phyloP scores from a whole-genome alignment of 2,113 vertebrate species.

The Pluvianellus socialis region DNA sequence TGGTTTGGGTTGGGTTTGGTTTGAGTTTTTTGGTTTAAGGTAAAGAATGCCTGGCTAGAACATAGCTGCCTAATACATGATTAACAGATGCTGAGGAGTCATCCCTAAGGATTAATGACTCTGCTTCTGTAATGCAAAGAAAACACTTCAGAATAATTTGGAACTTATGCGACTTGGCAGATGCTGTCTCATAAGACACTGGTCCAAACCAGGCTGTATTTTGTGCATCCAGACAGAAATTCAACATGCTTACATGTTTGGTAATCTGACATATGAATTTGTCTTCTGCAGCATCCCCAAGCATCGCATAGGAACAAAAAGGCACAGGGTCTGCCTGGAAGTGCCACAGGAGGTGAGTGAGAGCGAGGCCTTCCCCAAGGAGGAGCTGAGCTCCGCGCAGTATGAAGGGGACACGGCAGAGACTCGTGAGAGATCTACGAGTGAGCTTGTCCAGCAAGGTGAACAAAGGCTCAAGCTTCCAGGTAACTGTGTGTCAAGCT shows the following conservation, averaged over 20 bases:
- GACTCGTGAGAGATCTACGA: not conserved
- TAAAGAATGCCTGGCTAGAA: not conserved
- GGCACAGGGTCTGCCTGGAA: constrained; percentile 93
- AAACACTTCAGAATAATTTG: not conserved
- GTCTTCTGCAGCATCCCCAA: constrained; percentile 75
- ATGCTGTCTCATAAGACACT: not conserved
- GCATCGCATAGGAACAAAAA: constrained; percentile 95
- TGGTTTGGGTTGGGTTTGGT: not conserved
- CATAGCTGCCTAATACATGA: not conserved
- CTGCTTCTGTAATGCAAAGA: not conserved
- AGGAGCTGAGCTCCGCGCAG: constrained; percentile 73
- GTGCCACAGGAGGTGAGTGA: constrained; percentile 88
- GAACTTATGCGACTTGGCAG: not conserved
- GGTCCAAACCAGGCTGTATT: not conserved
- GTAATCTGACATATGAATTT: not conserved
- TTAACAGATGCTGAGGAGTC: not conserved
- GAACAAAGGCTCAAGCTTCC: constrained; percentile 61
- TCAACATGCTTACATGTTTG: not conserved
- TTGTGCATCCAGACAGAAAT: not conserved
- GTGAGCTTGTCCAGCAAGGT: constrained; percentile 59
- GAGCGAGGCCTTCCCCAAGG: constrained; percentile 82
- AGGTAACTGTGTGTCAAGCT: constrained; percentile 59
- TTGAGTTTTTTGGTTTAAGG: not conserved
- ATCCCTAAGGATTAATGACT: not conserved
- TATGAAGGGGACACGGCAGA: constrained; percentile 52